Base-by-base conservation (phyloP, 2,113 vertebrate species). In the Cromileptes altivelis region DNA sequence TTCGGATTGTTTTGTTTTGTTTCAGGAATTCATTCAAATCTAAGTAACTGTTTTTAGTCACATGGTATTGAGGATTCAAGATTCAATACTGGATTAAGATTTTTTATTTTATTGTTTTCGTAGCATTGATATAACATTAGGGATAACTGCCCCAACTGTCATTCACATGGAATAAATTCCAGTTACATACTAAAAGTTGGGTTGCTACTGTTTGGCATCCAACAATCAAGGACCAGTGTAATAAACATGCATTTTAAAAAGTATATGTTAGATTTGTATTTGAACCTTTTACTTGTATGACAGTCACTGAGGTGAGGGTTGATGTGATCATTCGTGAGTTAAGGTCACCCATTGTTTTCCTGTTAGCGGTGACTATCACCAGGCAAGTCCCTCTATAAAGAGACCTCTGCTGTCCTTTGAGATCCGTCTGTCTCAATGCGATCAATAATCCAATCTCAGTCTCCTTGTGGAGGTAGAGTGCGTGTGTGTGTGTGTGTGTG, bases 361-460 rank as follows among this genome's bases (percentile, higher is more conserved):
- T 84, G 83, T 93, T 89, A 87, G 82, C 52, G 17, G 60, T 73
- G 84, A 81, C 84, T 80, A 80, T 81, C 80, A 82, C 62, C 17
- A 83, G 62, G 80, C 85, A 79, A 71, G 78, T 81, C 76, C 74
- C 77, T 62, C 69, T 64, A 76, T 67, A 70, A 88, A 85, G 47
- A 88, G 83, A 88, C 74, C 73, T 89, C 62, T 74, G 61, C 92
- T 87, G 78, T 92, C 89, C 88, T 88, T 86, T 87, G 70, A 91
- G 88, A 90, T 86, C 65, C 6, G 58, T 50, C 82, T 75, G 76
- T 92, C 87, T 90, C 79, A 56, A 64, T 70, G 74, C 53, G 60
- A 92, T 94, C 93, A 89, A 94, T 94, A 94, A 91, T 84, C 84
- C 92, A 91, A 91, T 94, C 90, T 88, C 69, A 80, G 82, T 80